These are phyloP conservation scores for Leptothorax acervorum DNA, from an alignment of 2,888 invertebrate genomes.

Conservation along the genomic window DNA sequence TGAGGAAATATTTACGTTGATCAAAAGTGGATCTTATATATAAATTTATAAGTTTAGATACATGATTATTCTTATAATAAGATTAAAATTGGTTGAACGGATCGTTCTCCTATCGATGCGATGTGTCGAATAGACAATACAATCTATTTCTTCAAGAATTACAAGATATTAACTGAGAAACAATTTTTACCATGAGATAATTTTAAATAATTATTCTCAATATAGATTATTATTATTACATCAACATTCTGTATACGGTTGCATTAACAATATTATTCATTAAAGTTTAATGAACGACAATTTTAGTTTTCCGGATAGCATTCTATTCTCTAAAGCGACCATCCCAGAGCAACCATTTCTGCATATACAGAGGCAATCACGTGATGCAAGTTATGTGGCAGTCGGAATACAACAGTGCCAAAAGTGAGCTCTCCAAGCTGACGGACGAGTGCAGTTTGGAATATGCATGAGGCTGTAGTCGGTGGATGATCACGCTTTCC, in stretches of 20 bases:
- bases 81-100: background rate
- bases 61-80: background rate
- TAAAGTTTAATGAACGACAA: background rate
- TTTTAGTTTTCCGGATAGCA: background rate
- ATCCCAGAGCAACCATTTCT: conserved; percentile 9
- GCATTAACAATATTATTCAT: background rate
- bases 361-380: conserved; percentile 43
- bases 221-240: background rate
- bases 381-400: conserved; percentile 38
- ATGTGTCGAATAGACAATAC: background rate
- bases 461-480: conserved; percentile 61
- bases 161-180: background rate
- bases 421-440: conserved; percentile 53
- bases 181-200: background rate
- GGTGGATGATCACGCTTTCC: conserved; percentile 52
- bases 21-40: background rate
- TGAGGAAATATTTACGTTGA: background rate
- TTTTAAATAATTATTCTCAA: background rate
- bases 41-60: background rate
- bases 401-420: conserved; percentile 49
- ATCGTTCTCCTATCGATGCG: background rate
- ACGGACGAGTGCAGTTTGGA: conserved; percentile 58
- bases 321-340: conserved; percentile 28
- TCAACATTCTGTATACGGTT: background rate
- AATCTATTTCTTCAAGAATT: background rate